A percentile compares a stretch with the other conserved stretches of the same genome.
These are phyloP conservation scores for Semaprochilodus insignis DNA, from an alignment of 2,797 vertebrate species.

Conservation along the genomic window DNA sequence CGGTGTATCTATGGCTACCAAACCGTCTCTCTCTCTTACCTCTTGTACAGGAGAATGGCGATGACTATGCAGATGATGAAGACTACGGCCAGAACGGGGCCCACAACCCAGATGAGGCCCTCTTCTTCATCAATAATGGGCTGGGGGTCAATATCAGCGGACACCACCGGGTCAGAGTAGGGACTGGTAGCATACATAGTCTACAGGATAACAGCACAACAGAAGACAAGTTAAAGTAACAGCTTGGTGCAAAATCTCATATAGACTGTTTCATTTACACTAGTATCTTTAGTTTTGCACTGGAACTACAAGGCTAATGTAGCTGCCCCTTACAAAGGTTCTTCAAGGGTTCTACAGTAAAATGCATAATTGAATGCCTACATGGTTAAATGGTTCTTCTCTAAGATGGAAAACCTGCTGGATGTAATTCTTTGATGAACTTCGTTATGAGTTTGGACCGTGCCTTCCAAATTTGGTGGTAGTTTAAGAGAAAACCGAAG, in stretches of 20 bases:
- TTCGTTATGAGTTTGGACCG: no score
- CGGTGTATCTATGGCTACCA: not conserved
- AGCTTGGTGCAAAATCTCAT: not conserved
- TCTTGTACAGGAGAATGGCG: constrained; percentile 98
- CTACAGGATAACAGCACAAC: constrained; percentile 71
- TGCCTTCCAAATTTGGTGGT: no score
- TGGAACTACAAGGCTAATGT: no score
- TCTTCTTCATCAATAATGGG: constrained; percentile 99
- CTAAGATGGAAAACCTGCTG: no score
- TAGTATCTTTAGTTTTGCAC: no score
- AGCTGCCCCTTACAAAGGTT: no score
- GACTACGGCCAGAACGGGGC: constrained; percentile 96
- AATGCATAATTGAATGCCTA: no score
- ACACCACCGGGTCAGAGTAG: constrained; percentile 95
- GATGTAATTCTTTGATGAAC: no score
- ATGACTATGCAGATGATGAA: constrained; percentile 99
- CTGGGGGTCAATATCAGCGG: constrained; percentile 94
- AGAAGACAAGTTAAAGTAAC: not conserved
- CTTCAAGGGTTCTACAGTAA: no score
- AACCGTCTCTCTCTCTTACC: constrained; percentile 76
- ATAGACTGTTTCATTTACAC: no score
- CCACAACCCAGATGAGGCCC: constrained; percentile 98
- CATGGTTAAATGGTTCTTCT: no score
- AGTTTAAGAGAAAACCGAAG: no score
- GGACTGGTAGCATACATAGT: constrained; percentile 98